Base-by-base conservation (phyloP, 1,140 invertebrate species). In the Hycleus cichorii region DNA sequence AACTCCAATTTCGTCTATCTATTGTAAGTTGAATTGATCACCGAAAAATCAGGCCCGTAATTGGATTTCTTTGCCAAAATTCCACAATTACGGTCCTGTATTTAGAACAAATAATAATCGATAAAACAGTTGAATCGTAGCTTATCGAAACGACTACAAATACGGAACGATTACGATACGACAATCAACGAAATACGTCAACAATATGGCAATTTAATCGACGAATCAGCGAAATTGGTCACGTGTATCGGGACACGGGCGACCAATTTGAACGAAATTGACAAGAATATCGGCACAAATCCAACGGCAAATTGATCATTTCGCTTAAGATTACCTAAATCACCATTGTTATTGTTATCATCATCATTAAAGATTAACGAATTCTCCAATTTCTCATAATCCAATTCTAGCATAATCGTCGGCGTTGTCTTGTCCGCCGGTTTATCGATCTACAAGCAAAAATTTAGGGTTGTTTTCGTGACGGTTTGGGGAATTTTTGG, bases 101-200 rank as follows among this genome's bases (percentile, higher is more conserved):
- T 49, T 57, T 25, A n/a, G 5, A n/a, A 54, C 25, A 45, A 12
- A 42, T 10, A 27, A 7, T 46, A 47, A 12, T 43, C 24, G 2
- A 5, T 59, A 10, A 44, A 32, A 32, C 4, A 69, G 65, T 60
- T 69, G 9, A 64, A 64, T n/a, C 67, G 69, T 58, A 71, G 66
- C 47, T 48, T 71, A 7, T 59, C 59, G 3, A 67, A 68, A 52
- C 44, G 68, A 10, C 55, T 68, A 0, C 60, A 62, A 49, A 64
- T 66, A 6, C 63, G 62, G 51, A 54, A 46, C 18, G 56, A 62
- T 10, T 71, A 69, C 42, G 68, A 69, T 42, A 58, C 59, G 39
- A 65, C 64, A 7, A 62, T 69, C 12, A 58, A 62, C 11, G 64
- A 69, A 57, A 63, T 67, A n/a, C 63, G 62, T 47, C 48, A 49